Evolutionary conservation across 2,888 invertebrate species (phyloP).

Genomic region (Caenorhabditis sinica): DNA sequence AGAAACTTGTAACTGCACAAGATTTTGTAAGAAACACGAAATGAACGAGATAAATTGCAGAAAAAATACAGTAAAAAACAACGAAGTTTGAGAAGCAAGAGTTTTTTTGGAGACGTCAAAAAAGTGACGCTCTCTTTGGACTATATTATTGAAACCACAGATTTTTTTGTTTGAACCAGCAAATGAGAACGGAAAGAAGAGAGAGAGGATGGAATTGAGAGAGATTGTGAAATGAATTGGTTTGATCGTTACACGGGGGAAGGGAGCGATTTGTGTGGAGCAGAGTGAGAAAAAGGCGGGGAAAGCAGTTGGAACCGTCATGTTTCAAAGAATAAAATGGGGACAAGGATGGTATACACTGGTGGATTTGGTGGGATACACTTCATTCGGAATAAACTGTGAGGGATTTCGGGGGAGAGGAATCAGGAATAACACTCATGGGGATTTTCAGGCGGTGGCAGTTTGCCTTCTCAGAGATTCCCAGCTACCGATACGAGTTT

Average conservation of each 20-base stretch:
- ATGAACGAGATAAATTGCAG: slow-evolving; percentile 45
- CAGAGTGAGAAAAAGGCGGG: slow-evolving; percentile 30
- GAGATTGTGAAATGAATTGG: slow-evolving; percentile 52
- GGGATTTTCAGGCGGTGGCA: slow-evolving; percentile 25
- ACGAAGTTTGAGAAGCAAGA: slow-evolving; percentile 7
- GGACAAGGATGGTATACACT: neutral
- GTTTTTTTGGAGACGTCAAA: slow-evolving; percentile 9
- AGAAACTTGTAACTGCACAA: slow-evolving; percentile 43
- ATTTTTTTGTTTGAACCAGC: slow-evolving; percentile 60
- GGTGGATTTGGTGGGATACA: neutral
- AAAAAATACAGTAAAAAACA: neutral
- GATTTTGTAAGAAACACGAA: slow-evolving; percentile 40
- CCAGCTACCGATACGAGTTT: slow-evolving; percentile 76
- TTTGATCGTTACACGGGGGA: slow-evolving; percentile 54
- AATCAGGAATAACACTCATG: slow-evolving; percentile 17
- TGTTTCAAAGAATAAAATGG: slow-evolving; percentile 44
- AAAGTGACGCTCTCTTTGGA: slow-evolving; percentile 36
- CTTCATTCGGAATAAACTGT: slow-evolving; percentile 21
- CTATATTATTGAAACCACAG: slow-evolving; percentile 49
- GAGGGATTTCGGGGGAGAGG: neutral
- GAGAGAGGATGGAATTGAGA: slow-evolving; percentile 22
- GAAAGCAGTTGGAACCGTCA: slow-evolving; percentile 57
- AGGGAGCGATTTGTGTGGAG: slow-evolving; percentile 11
- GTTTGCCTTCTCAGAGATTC: slow-evolving; percentile 53
- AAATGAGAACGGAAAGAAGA: slow-evolving; percentile 61